Percentiles rank a stretch among this genome's conserved stretches.
phyloP scores from a whole-genome alignment of 2,797 vertebrate species.

The Dermochelys coriacea region DNA sequence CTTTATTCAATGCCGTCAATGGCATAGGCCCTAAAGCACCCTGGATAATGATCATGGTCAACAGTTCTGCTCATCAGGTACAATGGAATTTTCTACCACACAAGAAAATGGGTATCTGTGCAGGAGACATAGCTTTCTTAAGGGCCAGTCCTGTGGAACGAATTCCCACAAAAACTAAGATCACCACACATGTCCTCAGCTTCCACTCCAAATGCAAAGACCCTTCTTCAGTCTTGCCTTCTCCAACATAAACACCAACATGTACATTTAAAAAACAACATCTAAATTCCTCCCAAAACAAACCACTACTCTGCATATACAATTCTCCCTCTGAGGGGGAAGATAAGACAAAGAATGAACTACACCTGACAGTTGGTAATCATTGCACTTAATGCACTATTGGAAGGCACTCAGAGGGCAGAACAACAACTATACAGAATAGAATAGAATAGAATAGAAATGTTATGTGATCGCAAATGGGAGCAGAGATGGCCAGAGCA shows the following conservation, averaged over 20 bases:
- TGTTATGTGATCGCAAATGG: rapidly evolving
- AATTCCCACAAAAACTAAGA: not conserved
- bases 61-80: not conserved
- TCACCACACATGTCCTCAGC: not conserved
- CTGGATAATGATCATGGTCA: not conserved
- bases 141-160: not conserved
- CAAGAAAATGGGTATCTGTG: not conserved
- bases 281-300: not conserved
- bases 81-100: not conserved
- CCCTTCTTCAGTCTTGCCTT: not conserved
- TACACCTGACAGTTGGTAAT: not conserved
- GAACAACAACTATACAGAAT: not conserved
- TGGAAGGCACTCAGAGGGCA: not conserved
- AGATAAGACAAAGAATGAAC: not conserved
- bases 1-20: not conserved
- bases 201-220: not conserved
- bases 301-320: not conserved
- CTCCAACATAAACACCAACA: not conserved
- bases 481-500: not conserved
- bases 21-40: not conserved
- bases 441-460: not conserved
- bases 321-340: not conserved
- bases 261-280: not conserved
- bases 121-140: not conserved
- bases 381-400: not conserved